phyloP scores from a whole-genome alignment of 2,888 invertebrate species.

The Drosophila mimica region DNA sequence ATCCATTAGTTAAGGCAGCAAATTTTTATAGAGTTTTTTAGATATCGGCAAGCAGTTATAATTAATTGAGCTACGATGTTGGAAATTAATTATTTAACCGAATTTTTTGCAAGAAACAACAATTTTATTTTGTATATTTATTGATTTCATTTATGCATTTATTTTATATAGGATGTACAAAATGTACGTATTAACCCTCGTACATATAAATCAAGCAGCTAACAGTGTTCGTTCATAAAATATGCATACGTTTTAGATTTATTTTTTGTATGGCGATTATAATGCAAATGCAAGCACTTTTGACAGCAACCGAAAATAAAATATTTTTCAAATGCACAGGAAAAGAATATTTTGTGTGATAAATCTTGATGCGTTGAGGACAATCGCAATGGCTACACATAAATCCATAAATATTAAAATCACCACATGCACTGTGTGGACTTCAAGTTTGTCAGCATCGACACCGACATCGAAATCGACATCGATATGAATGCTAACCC shows the following conservation, averaged over 20 bases:
- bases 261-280: slow-evolving; percentile 69
- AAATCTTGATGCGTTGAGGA: slow-evolving; percentile 65
- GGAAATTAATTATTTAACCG: neutral
- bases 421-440: slow-evolving; percentile 52
- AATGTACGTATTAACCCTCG: slow-evolving; percentile 22
- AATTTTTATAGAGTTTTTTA: neutral
- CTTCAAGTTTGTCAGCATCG: slow-evolving; percentile 38
- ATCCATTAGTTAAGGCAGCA: neutral
- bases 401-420: slow-evolving; percentile 76
- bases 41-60: neutral
- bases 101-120: neutral
- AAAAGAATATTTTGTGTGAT: slow-evolving; percentile 71
- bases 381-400: slow-evolving; percentile 48
- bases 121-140: neutral
- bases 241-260: slow-evolving; percentile 72
- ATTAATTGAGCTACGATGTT: neutral
- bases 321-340: slow-evolving; percentile 42
- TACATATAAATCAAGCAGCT: neutral
- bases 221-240: slow-evolving; percentile 55
- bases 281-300: slow-evolving; percentile 76
- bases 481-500: slow-evolving; percentile 24
- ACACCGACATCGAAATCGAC: slow-evolving; percentile 7
- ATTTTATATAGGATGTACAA: neutral
- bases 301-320: slow-evolving; percentile 67
- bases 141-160: neutral